Evolutionary conservation across 2,113 vertebrate species (phyloP).

Genomic region (Cnemophilus loriae): DNA sequence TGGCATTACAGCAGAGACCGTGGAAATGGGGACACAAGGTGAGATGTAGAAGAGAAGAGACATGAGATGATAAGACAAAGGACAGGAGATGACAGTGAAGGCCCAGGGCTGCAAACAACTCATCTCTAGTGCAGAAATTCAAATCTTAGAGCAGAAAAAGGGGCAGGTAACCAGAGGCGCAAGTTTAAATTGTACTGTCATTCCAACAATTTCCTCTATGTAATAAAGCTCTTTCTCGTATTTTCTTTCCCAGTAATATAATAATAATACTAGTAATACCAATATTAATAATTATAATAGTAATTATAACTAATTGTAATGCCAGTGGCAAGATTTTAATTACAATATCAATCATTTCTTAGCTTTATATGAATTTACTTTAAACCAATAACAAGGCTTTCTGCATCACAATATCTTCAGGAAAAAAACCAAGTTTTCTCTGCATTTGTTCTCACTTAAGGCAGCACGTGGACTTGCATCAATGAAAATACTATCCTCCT

Average conservation of each 20-base stretch:
- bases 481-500: neutral
- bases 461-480: neutral
- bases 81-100: neutral
- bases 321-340: neutral
- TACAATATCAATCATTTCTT: neutral
- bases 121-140: neutral
- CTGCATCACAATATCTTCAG: neutral
- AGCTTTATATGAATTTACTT: neutral
- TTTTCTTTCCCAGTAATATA: neutral
- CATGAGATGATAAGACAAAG: neutral
- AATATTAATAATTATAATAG: neutral
- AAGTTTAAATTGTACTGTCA: neutral
- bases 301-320: neutral
- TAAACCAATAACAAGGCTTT: neutral
- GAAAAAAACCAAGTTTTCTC: neutral
- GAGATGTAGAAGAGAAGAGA: neutral
- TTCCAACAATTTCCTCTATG: neutral
- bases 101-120: neutral
- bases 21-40: neutral
- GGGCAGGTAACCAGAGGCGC: neutral
- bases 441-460: neutral
- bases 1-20: neutral
- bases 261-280: rapidly evolving
- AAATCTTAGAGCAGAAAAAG: neutral
- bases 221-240: neutral